A percentile compares a stretch with the other conserved stretches of the same genome.
Evolutionary conservation across 2,797 vertebrate species (phyloP).

Genomic region (Ispidina lecontei): DNA sequence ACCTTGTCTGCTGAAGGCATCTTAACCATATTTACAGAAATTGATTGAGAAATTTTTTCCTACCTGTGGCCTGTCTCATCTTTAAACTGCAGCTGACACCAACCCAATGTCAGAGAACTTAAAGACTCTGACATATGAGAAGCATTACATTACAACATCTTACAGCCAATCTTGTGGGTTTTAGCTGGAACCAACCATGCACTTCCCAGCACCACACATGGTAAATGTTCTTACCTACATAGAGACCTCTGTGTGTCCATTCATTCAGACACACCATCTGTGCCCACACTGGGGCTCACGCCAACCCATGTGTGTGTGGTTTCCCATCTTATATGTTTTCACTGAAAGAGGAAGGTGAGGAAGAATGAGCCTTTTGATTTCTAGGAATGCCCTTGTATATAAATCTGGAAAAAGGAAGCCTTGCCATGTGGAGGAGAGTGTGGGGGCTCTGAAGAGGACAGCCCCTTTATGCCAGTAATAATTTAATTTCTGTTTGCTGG

Average conservation of each 20-base stretch:
- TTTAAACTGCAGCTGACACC: not conserved
- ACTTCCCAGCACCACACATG: not conserved
- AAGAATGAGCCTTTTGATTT: slow-evolving; percentile 34
- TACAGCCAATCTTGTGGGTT: not conserved
- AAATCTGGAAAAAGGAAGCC: slow-evolving; percentile 19
- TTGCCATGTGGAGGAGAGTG: not conserved
- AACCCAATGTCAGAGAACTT: not conserved
- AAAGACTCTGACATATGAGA: not conserved
- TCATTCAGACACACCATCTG: not conserved
- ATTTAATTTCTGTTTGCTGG: not conserved
- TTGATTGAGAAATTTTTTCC: not conserved
- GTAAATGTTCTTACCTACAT: not conserved
- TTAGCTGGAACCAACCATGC: not conserved
- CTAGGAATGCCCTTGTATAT: not conserved
- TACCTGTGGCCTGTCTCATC: not conserved
- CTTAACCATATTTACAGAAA: not conserved
- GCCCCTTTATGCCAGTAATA: not conserved
- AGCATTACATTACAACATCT: not conserved
- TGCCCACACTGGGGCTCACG: not conserved
- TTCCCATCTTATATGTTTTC: slow-evolving; percentile 1
- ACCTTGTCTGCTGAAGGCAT: not conserved
- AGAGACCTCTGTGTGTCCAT: not conserved
- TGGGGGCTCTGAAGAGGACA: not conserved
- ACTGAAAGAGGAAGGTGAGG: slow-evolving; percentile 6
- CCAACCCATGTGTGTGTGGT: not conserved